Evolutionary conservation across 2,797 vertebrate genomes (phyloP).

Genomic region (Alosa sapidissima): DNA sequence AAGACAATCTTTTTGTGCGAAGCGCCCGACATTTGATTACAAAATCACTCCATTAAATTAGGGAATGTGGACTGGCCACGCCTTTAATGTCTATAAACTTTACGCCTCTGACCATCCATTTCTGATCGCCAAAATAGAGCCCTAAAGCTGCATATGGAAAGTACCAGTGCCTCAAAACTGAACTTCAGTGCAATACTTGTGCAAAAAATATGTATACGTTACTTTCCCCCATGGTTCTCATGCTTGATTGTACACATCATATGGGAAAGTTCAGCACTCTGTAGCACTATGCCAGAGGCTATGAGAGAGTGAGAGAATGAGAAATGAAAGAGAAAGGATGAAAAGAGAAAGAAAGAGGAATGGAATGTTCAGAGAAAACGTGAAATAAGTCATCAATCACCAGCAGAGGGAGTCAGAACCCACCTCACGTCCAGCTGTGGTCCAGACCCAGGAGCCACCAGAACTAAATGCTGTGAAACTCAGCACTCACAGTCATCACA

Average conservation of each 20-base stretch:
- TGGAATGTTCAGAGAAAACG: too few relatives aligned
- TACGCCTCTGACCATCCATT: too few relatives aligned
- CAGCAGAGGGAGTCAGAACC: constrained; percentile 23
- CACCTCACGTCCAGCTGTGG: not conserved
- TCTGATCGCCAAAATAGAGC: too few relatives aligned
- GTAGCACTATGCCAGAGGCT: not conserved
- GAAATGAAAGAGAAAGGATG: not conserved
- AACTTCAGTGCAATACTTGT: too few relatives aligned
- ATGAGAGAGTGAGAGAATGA: not conserved
- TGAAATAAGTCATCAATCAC: not conserved
- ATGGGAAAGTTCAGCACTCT: not conserved
- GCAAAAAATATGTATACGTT: too few relatives aligned
- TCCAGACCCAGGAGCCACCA: not conserved
- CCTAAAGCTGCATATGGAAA: too few relatives aligned
- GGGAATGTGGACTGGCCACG: too few relatives aligned
- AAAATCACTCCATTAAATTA: too few relatives aligned
- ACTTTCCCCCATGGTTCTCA: not conserved
- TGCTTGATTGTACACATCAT: not conserved
- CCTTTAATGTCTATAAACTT: too few relatives aligned
- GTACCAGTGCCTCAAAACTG: too few relatives aligned
- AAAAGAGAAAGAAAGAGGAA: not conserved
- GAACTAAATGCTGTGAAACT: not conserved
- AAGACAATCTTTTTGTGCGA: too few relatives aligned
- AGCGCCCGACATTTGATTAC: too few relatives aligned
- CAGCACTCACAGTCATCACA: not conserved